Evolutionary conservation across 1,140 invertebrate genomes (phyloP), one percentile per base, ranked within the genome.

Genomic region (Drosophila parabipectinata): DNA sequence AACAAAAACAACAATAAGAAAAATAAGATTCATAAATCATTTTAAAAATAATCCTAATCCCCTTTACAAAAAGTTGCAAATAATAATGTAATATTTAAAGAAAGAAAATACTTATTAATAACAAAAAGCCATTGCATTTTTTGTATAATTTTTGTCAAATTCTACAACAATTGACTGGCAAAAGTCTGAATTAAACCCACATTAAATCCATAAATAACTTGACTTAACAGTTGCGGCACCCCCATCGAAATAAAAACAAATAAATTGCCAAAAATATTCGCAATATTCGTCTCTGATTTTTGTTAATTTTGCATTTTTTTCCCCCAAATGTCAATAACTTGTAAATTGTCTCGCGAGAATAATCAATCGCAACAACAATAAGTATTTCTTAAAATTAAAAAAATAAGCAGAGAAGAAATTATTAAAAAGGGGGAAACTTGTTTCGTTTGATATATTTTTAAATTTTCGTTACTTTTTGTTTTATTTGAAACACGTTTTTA

Each of bases 241-340:
- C 26, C 26, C 26, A 28, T 28, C 26, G 6, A 28, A 28, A 28
- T 28, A 28, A 44, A 59, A 59, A 45, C 37, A 52, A 51, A 71
- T 39, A 60, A 34, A 71, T 18, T 60, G 24, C 2, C 28, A 45
- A 39, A 57, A 26, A 57, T 21, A 45, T 53, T 48, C 24, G 1
- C 10, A 44, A 53, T 26, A 53, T 34, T 32, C 30, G 54, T 34
- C 14, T 34, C n/a, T 12, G 41, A 1, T 50, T 51, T 72, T 58
- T 28, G 32, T 30, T 10, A 21, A 32, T 56, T 51, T 37, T 7
- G 55, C n/a, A 34, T 61, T 62, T 44, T 44, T 44, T 44, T 15
- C 32, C n/a, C 15, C 15, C 37, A 68, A 74, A 63, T 85, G 81
- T 84, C 81, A 84, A 85, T 84, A 84, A 84, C 81, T 84, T 80